Conservation (phyloP, 2,888 invertebrate species). For the Hirtodrosophila histrioides region DNA sequence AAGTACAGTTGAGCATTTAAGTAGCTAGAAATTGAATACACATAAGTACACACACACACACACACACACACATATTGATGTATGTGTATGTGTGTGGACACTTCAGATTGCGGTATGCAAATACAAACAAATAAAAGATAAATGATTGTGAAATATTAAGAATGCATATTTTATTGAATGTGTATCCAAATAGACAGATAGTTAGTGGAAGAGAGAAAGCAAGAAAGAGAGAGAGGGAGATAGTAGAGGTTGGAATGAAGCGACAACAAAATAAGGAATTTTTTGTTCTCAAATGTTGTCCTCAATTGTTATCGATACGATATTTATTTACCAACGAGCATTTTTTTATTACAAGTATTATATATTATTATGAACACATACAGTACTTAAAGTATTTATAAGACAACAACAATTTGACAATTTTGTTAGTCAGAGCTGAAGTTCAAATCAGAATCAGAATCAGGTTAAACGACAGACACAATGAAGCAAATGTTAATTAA, state of each 20-base stretch:
- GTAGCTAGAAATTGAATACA: slow-evolving; percentile 52
- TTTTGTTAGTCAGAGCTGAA: slow-evolving; percentile 33
- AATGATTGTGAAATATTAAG: slow-evolving; percentile 59
- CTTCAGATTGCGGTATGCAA: slow-evolving; percentile 29
- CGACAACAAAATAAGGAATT: slow-evolving; percentile 72
- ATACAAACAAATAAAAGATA: slow-evolving; percentile 39
- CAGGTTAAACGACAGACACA: slow-evolving; percentile 51
- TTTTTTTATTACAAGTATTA: slow-evolving; percentile 50
- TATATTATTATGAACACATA: slow-evolving; percentile 27
- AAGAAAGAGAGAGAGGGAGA: not conserved
- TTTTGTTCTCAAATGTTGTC: slow-evolving; percentile 77
- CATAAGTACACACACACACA: slow-evolving; percentile 17
- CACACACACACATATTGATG: slow-evolving; percentile 4
- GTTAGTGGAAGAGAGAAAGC: not conserved
- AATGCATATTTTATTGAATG: slow-evolving; percentile 77
- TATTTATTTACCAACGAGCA: slow-evolving; percentile 68
- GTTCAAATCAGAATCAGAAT: slow-evolving; percentile 67
- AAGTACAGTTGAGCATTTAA: slow-evolving; percentile 45
- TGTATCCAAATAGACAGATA: slow-evolving; percentile 38
- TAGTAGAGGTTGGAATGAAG: slow-evolving; percentile 39
- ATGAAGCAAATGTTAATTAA: slow-evolving; percentile 53
- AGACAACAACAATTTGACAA: slow-evolving; percentile 32
- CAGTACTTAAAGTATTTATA: slow-evolving; percentile 23
- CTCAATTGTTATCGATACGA: slow-evolving; percentile 66
- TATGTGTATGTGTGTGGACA: slow-evolving; percentile 12